Evolutionary conservation across 2,113 vertebrate species (phyloP), one percentile per base, ranked within the genome.

Genomic region (Motacilla alba): DNA sequence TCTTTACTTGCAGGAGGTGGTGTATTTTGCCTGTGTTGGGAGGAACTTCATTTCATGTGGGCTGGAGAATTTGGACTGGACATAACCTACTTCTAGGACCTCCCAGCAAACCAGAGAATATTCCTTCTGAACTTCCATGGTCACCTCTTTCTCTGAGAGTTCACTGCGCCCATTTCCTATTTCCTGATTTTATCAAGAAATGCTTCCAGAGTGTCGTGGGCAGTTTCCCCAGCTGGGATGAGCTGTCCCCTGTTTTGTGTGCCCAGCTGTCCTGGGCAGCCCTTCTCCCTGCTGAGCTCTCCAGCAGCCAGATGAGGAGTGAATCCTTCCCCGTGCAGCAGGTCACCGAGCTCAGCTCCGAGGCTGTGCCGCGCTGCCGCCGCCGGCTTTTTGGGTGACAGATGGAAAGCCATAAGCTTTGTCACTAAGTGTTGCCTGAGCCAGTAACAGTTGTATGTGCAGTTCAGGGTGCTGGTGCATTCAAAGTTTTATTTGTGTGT

Each of bases 381-480:
- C 33, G 70, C 74, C 58, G 93, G 44, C 63, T 55, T 58, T 55
- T 35, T 15, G 63, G 52, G 75, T 66, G 91, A 69, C 94, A 95
- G 87, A 95, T 95, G 93, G 82, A 30, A 85, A 95, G 81, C 87
- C 91, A 90, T 95, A 95, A 94, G 93, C 84, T 95, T 91, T 96
- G 84, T 87, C 84, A 85, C 94, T 39, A 87, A 82, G 91, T 93
- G 94, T 93, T 96, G 90, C 90, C 91, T 73, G 43, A 95, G 74
- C 60, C 87, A 77, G 75, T 91, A 90, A 85, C 91, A 87, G 87
- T 91, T 97, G 91, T 90, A 73, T 85, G 58, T 86, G 63, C 87
- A 95, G 91, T 95, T 95, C 84, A 83, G 89, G 64, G 78, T 75
- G 91, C 85, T 93, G 81, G 56, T 84, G 83, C 33, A 62, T 66